Evolutionary conservation across 2,797 vertebrate genomes (phyloP), one percentile per base, ranked within the genome.

Genomic region (Phataginus tricuspis): DNA sequence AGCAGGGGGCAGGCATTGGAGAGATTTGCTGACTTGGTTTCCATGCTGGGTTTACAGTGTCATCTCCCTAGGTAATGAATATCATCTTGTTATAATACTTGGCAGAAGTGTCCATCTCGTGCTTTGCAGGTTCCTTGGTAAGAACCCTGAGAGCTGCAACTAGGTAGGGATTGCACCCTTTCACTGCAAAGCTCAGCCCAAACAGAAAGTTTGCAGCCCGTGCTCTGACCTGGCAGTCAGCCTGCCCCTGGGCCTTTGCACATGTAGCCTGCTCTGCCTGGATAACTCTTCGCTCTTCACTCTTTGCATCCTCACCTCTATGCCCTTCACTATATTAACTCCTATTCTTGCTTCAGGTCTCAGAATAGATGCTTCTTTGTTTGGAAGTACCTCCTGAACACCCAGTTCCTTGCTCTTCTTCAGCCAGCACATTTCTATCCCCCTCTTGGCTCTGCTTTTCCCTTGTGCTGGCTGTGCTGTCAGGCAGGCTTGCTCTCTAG

Each of bases 161-260:
- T 55, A 79, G 69, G 14, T 77, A 10, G 31, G 42, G 64, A 45
- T 57, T 57, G 39, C 6, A 63, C 37, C 14, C 59, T 90, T 74
- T 10, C 3, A 8, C 72, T 64, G 18, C 61, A 64, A 75, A 94
- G 39, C 64, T 75, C 29, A 19, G n/a, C 19, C 51, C 82, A 85
- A 7, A 69, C 21, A 14, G 19, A 84, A 79, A 74, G 37, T 34
- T 55, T 37, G 29, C 57, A 59, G 5, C 31, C 34, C 29, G 13
- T 53, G 77, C 57, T 57, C 4, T 6, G 51, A 57, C 45, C 16
- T 61, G 3, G 63, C 75, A 49, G 21, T 31, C 42, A 27, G 37
- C 51, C 64, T 75, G n/a, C 77, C 59, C 64, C 64, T 7, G 86
- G 92, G 42, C 89, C 84, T 92, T 94, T 84, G 94, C 86, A 37